Conservation (phyloP, 2,888 invertebrate genomes). For the Rotaria socialis region DNA sequence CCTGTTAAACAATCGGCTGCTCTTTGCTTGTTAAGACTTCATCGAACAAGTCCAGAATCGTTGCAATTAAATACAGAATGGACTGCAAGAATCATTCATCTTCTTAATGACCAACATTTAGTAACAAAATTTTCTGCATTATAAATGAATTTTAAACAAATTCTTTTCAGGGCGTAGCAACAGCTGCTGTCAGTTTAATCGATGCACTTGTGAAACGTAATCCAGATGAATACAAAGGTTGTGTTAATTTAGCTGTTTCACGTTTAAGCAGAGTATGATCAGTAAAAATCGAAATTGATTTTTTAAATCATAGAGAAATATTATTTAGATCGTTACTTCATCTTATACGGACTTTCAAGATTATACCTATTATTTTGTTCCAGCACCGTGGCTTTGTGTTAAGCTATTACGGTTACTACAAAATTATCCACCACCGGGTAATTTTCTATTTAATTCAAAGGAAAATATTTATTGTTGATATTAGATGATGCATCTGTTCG, state of each 20-base stretch:
- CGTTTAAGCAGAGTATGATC: slow-evolving; percentile 66
- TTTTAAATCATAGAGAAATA: too few species aligned
- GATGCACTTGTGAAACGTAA: slow-evolving; percentile 96
- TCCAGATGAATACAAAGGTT: slow-evolving; percentile 98
- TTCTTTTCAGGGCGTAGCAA: slow-evolving; percentile 79
- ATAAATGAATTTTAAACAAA: too few species aligned
- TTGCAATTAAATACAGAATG: slow-evolving; percentile 82
- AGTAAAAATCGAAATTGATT: too few species aligned
- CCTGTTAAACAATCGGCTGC: slow-evolving; percentile 98
- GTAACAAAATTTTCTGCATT: slow-evolving; percentile 50
- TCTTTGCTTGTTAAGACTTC: slow-evolving; percentile 82
- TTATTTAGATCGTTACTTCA: slow-evolving; percentile 79
- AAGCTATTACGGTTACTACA: slow-evolving; percentile 89
- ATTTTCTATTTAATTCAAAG: neutral
- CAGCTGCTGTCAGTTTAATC: slow-evolving; percentile 92
- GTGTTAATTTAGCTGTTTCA: slow-evolving; percentile 93
- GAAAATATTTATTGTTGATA: too few species aligned
- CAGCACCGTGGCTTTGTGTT: slow-evolving; percentile 98
- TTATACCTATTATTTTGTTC: slow-evolving; percentile 99
- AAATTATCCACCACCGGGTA: slow-evolving; percentile 72
- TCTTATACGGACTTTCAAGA: slow-evolving; percentile 98
- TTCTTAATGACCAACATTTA: slow-evolving; percentile 97
- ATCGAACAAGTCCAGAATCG: slow-evolving; percentile 89
- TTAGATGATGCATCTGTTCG: slow-evolving; percentile 81
- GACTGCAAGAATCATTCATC: slow-evolving; percentile 97